phyloP scores from a whole-genome alignment of 2,113 vertebrate species.

The Embiotoca jacksoni region DNA sequence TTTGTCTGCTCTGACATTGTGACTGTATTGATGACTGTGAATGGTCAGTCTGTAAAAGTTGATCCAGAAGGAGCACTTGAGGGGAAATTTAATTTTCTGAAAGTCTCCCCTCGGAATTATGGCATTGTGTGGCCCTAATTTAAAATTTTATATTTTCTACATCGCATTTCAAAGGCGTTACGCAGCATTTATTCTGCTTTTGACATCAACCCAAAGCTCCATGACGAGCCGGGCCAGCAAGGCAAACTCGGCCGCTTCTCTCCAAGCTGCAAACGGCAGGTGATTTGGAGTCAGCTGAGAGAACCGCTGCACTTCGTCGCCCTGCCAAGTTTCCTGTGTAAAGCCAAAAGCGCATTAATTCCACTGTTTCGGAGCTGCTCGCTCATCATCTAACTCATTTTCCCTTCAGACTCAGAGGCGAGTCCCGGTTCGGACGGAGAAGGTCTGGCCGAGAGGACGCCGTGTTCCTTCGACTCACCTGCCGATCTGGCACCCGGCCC shows the following conservation, averaged over 20 bases:
- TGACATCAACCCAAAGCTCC: conserved; percentile 58
- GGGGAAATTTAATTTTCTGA: conserved; percentile 42
- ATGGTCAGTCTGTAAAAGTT: conserved; percentile 40
- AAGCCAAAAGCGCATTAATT: conserved; percentile 34
- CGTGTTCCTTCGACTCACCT: conserved; percentile 94
- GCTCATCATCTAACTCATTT: conserved; percentile 58
- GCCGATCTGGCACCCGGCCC: conserved; percentile 86
- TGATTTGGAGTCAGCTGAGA: conserved; percentile 60
- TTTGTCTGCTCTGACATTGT: conserved; percentile 28
- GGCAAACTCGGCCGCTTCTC: conserved; percentile 35
- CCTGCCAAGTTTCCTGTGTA: conserved; percentile 68
- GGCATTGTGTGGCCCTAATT: conserved; percentile 60
- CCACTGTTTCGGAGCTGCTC: conserved; percentile 41
- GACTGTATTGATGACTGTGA: conserved; percentile 29
- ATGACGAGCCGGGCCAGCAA: conserved; percentile 19
- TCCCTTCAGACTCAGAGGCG: conserved; percentile 91
- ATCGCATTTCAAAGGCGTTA: conserved; percentile 55
- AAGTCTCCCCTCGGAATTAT: conserved; percentile 38
- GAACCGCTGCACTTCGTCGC: conserved; percentile 2
- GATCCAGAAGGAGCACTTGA: conserved; percentile 29
- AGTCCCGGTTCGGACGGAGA: conserved; percentile 96
- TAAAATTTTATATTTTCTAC: conserved; percentile 41
- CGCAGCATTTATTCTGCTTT: conserved; percentile 59
- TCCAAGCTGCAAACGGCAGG: conserved; percentile 61
- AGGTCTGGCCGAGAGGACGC: conserved; percentile 92